These are phyloP conservation scores for Pseudocheirus occidentalis DNA, from an alignment of 2,797 vertebrate genomes.

Conservation along the genomic window DNA sequence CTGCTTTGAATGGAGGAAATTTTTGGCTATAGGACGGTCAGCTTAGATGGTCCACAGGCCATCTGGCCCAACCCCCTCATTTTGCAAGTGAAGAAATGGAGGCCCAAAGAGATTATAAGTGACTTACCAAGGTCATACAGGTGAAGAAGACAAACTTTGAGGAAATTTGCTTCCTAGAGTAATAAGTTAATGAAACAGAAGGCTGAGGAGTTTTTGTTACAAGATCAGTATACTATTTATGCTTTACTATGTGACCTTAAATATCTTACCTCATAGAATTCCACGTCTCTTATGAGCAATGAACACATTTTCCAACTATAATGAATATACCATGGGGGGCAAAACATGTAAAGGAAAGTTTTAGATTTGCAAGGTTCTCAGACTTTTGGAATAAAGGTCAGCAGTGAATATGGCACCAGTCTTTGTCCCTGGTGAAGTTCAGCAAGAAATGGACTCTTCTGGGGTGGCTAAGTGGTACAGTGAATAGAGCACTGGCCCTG, in stretches of 20 bases:
- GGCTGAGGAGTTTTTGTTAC: rapidly evolving
- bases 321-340: background rate
- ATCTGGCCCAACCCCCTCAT: background rate
- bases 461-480: too few relatives aligned
- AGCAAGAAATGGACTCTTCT: background rate
- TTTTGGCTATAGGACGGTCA: background rate
- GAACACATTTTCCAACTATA: background rate
- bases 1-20: background rate
- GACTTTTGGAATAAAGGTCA: background rate
- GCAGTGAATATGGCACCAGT: background rate
- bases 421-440: background rate
- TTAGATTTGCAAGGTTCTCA: background rate
- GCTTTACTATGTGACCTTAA: background rate
- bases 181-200: background rate
- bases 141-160: background rate
- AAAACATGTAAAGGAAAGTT: too few relatives aligned
- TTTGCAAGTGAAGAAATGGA: background rate
- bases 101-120: background rate
- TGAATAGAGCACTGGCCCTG: too few relatives aligned
- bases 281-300: background rate
- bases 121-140: background rate
- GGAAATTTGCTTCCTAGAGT: background rate
- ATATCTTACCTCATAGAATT: background rate
- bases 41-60: background rate
- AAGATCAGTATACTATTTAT: background rate